Conservation (phyloP, 2,113 vertebrate species). For the Tachysurus vachellii region DNA sequence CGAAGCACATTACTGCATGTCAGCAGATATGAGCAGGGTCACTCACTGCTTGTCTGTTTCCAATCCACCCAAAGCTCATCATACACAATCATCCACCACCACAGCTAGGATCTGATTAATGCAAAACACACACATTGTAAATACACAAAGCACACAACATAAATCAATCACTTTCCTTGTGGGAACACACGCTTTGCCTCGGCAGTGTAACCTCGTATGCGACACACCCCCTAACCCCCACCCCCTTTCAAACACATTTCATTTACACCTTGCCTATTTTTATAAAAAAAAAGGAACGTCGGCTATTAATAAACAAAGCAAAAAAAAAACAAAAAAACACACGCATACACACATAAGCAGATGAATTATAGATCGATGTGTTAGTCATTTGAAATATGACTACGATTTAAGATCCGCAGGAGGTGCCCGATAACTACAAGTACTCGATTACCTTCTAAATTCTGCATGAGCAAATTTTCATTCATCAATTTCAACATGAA, state of each 20-base stretch:
- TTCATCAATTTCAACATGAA: conserved; percentile 34
- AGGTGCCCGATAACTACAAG: conserved; percentile 13
- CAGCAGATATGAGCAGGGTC: conserved; percentile 41
- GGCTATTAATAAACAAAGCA: neutral
- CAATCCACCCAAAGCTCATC: conserved; percentile 34
- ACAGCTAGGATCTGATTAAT: conserved; percentile 4
- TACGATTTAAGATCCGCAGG: neutral
- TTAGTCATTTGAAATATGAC: neutral
- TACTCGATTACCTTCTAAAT: conserved; percentile 19
- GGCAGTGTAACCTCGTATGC: neutral
- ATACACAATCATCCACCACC: conserved; percentile 43
- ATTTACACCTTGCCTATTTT: conserved; percentile 6
- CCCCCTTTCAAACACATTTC: neutral
- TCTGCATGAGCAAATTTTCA: conserved; percentile 15
- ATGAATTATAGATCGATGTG: neutral
- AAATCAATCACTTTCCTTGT: conserved; percentile 17
- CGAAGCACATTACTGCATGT: conserved; percentile 42
- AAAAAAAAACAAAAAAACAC: neutral
- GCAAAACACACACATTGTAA: conserved; percentile 8
- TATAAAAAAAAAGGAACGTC: neutral
- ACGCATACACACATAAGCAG: neutral
- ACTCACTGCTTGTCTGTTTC: conserved; percentile 10
- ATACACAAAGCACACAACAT: conserved; percentile 10
- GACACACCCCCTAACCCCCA: neutral
- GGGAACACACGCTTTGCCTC: conserved; percentile 4